Evolutionary conservation across 2,888 invertebrate species (phyloP), one percentile per base, ranked within the genome.

Genomic region (Agriotes lineatus): DNA sequence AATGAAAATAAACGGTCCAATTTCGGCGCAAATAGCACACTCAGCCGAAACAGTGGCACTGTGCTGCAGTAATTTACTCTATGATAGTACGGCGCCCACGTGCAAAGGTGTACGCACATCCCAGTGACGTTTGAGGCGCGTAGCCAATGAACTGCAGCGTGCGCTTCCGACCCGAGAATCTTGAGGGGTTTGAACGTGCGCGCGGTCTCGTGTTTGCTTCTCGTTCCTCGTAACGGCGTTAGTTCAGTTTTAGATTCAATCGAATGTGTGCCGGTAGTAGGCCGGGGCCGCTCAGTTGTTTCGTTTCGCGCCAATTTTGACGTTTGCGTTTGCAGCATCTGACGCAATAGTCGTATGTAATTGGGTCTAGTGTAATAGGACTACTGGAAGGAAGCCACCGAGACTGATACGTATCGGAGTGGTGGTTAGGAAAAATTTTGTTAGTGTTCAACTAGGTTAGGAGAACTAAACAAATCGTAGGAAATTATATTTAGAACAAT

Each of bases 141-240:
- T 56, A 67, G 58, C 68, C 68, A 68, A 68, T 68, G 59, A 63
- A 59, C 63, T 61, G 30, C 62, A 50, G 22, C 52, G n/a, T 20
- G n/a, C 50, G 37, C 56, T 62, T 57, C 62, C 39, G 52, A 59
- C 35, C 58, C 57, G 54, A 56, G 64, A 63, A 68, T 57, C 52
- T 44, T 63, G 48, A 64, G 54, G 44, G 64, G 69, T 60, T 63
- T 35, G 59, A 68, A 64, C 64, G 64, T 64, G 64, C 56, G 64
- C 64, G 69, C 69, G 63, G 69, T 69, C 69, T 64, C 69, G 60
- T 69, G 64, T 69, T 64, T 57, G n/a, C n/a, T n/a, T n/a, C n/a
- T n/a, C 59, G 42, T 22, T 42, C 35, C 56, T 44, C 54, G 35
- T 45, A 52, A 63, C 69, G 59, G 54, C 54, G 39, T 64, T 69